Evolutionary conservation across 2,888 invertebrate genomes (phyloP).

Genomic region (Drosophila paracracens): DNA sequence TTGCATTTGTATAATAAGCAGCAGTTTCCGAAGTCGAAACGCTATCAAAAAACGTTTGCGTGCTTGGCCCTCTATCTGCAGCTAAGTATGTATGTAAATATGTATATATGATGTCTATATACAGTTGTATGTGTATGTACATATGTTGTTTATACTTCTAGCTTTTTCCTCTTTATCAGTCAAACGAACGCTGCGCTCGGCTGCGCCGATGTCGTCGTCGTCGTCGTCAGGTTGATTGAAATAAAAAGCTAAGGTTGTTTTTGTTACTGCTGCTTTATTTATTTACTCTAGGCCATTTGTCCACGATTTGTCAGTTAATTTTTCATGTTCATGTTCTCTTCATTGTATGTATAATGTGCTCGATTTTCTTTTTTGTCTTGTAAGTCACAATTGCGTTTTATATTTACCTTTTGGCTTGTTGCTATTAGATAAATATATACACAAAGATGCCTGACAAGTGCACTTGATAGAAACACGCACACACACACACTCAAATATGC

Average conservation of each 20-base stretch:
- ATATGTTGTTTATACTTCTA: slow-evolving; percentile 35
- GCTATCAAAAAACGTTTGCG: slow-evolving; percentile 48
- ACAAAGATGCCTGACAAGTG: slow-evolving; percentile 64
- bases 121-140: slow-evolving; percentile 7
- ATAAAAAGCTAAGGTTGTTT: slow-evolving; percentile 46
- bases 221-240: slow-evolving; percentile 54
- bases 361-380: slow-evolving; percentile 5
- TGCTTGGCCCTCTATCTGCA: slow-evolving; percentile 20
- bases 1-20: slow-evolving; percentile 35
- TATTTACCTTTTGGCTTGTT: slow-evolving; percentile 54
- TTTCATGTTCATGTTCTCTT: slow-evolving; percentile 44
- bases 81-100: slow-evolving; percentile 9
- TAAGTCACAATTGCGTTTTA: slow-evolving; percentile 40
- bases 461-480: slow-evolving; percentile 33
- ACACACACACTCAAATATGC: neutral
- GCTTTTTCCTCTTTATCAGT: slow-evolving; percentile 66
- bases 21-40: slow-evolving; percentile 9
- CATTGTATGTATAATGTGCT: slow-evolving; percentile 56
- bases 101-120: neutral
- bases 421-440: slow-evolving; percentile 44
- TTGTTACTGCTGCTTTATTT: slow-evolving; percentile 35
- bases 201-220: slow-evolving; percentile 43
- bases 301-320: slow-evolving; percentile 43
- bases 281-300: slow-evolving; percentile 61
- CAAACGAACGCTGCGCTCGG: slow-evolving; percentile 56